phyloP scores from a whole-genome alignment of 2,797 vertebrate species.

The Ptychadena robeensis region DNA sequence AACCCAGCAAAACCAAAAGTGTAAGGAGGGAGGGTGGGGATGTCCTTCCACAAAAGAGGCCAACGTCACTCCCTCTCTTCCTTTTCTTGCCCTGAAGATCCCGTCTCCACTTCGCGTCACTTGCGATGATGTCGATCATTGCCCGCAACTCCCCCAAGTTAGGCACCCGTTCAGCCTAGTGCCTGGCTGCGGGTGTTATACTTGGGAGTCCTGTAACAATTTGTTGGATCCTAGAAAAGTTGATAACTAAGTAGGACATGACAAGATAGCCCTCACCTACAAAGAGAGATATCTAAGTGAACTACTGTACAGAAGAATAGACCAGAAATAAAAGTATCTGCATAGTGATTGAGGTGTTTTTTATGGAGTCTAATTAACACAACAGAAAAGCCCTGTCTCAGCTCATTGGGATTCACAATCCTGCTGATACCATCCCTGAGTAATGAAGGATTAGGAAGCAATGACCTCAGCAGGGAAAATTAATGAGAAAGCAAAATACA shows the following conservation, averaged over 20 bases:
- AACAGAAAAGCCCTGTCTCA: constrained; percentile 4
- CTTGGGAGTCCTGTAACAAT: not conserved
- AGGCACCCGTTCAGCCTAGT: too few relatives aligned
- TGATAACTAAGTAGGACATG: not conserved
- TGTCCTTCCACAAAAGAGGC: too few relatives aligned
- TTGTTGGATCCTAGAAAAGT: not conserved
- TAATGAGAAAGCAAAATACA: constrained; percentile 15
- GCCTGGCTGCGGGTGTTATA: too few relatives aligned
- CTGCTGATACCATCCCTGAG: constrained; percentile 34
- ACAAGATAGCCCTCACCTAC: not conserved
- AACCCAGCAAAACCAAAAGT: too few relatives aligned
- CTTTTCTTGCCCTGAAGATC: too few relatives aligned
- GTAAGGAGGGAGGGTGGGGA: too few relatives aligned
- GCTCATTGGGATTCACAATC: constrained; percentile 13
- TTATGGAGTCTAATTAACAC: constrained; percentile 50
- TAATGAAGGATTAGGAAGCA: constrained; percentile 49
- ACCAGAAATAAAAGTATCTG: not conserved
- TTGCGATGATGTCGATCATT: too few relatives aligned
- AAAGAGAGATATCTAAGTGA: not conserved
- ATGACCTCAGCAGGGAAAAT: constrained; percentile 52
- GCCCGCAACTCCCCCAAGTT: too few relatives aligned
- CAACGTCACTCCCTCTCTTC: too few relatives aligned
- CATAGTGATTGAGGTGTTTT: constrained; percentile 39
- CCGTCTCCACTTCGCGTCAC: too few relatives aligned
- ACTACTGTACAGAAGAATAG: not conserved